phyloP scores from a whole-genome alignment of 2,888 invertebrate species.

The Coenonympha arcania region DNA sequence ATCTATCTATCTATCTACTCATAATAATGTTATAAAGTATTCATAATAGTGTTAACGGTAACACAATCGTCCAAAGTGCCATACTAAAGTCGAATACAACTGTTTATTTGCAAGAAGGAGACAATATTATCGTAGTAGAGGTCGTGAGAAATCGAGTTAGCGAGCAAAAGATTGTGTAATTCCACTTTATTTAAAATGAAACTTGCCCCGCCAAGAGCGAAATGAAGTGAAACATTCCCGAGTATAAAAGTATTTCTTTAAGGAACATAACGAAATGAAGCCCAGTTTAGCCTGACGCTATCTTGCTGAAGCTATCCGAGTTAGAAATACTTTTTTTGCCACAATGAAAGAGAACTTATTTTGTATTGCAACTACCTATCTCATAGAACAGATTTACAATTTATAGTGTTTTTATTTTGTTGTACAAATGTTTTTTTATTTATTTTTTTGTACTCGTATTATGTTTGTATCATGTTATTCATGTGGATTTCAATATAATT shows the following conservation, averaged over 20 bases:
- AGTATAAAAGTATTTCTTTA: slow-evolving; percentile 12
- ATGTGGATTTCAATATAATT: slow-evolving; percentile 29
- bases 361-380: slow-evolving; percentile 11
- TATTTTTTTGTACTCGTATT: slow-evolving; percentile 6
- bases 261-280: slow-evolving; percentile 15
- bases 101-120: background rate
- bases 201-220: slow-evolving; percentile 6
- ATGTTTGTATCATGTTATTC: no score
- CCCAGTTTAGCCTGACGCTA: slow-evolving; percentile 7
- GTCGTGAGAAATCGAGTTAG: background rate
- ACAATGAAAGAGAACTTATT: slow-evolving; percentile 10
- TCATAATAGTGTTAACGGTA: no score
- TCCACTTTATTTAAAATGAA: slow-evolving; percentile 8
- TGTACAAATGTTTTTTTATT: background rate
- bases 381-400: slow-evolving; percentile 16
- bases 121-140: background rate
- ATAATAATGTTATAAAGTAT: no score
- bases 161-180: slow-evolving; percentile 11
- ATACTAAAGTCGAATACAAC: no score
- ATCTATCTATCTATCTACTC: no score
- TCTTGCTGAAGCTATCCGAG: background rate
- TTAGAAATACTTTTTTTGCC: slow-evolving; percentile 11
- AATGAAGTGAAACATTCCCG: slow-evolving; percentile 11
- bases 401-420: slow-evolving; percentile 17
- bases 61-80: no score